phyloP scores from a whole-genome alignment of 2,888 invertebrate species.

The Cryptus armator region DNA sequence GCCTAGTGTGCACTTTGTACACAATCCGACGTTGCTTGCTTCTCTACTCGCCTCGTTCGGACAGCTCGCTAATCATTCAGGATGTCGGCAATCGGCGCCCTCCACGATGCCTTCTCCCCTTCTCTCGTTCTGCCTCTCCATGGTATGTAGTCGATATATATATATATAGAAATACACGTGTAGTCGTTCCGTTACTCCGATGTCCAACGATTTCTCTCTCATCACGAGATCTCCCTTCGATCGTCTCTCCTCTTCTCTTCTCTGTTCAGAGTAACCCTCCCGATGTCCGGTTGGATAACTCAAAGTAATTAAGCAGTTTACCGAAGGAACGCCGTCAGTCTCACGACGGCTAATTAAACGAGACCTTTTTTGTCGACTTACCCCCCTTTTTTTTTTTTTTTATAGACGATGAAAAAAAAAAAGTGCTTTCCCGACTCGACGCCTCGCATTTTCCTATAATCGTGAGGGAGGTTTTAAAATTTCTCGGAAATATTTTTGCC shows the following conservation, averaged over 20 bases:
- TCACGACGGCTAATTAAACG: slow-evolving; percentile 22
- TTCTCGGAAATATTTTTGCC: not conserved
- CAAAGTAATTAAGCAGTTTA: slow-evolving; percentile 71
- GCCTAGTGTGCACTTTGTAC: slow-evolving; percentile 53
- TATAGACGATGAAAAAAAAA: not conserved
- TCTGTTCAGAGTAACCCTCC: slow-evolving; percentile 39
- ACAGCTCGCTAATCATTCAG: slow-evolving; percentile 71
- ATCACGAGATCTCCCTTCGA: slow-evolving; percentile 44
- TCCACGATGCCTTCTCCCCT: slow-evolving; percentile 53
- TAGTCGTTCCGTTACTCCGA: slow-evolving; percentile 1
- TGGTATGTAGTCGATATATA: not conserved
- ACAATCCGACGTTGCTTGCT: slow-evolving; percentile 63
- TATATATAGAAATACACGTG: not conserved
- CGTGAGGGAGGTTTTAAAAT: not conserved
- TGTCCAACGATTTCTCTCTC: slow-evolving; percentile 42
- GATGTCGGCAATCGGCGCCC: slow-evolving; percentile 73
- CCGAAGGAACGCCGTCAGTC: slow-evolving; percentile 37
- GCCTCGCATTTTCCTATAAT: not conserved
- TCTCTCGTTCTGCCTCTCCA: not conserved
- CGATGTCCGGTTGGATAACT: slow-evolving; percentile 70
- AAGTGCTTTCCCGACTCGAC: not conserved
- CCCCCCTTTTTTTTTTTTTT: not conserved
- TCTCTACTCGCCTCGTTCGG: slow-evolving; percentile 56
- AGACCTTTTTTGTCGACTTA: not conserved
- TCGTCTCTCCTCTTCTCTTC: not conserved